Base-by-base conservation (phyloP, 2,797 vertebrate genomes). In the Rhodeus uyekii region DNA sequence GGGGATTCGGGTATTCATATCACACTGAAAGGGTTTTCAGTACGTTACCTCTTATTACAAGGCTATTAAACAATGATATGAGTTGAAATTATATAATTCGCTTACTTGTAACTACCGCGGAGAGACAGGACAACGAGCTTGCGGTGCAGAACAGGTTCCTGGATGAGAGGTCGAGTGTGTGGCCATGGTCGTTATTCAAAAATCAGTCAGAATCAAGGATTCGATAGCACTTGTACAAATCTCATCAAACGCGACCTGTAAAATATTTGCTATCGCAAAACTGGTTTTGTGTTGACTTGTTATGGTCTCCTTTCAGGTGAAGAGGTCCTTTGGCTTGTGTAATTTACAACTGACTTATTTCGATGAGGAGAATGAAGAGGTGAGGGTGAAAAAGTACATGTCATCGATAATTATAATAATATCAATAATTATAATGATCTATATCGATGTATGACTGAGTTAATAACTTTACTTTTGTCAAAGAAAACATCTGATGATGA, bases 341-440 rank as follows among this genome's bases (percentile, higher is more conserved):
- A 94, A 91, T 86, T 91, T 98, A 82, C 97, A 99, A 87, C 93
- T 99, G 88, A 99, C 97, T 64, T 98, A 99, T 85, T 92, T 97
- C 27, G 97, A 98, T 82, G 97, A 99, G 86, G 97, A 99, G 81
- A 96, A 96, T 2, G 97, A 99, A 87, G 97, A 99, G 96, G 97
- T 99, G 92, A 94, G 92, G 34, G 69, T 44, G 58, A 27, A 74
- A 81, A 18, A 19, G 10, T 13, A 8, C 16, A 22, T 32, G n/a
- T n/a, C n/a, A n/a, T n/a, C n/a, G n/a, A n/a, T n/a, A n/a, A n/a
- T n/a, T n/a, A n/a, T n/a, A n/a, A n/a, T n/a, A n/a, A n/a, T n/a
- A n/a, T n/a, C n/a, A n/a, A n/a, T n/a, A n/a, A n/a, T n/a, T n/a
- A n/a, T n/a, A n/a, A n/a, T n/a, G n/a, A n/a, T n/a, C n/a, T n/a